These are phyloP conservation scores for Augochlora pura DNA, from an alignment of 1,140 invertebrate genomes.

Conservation along the genomic window DNA sequence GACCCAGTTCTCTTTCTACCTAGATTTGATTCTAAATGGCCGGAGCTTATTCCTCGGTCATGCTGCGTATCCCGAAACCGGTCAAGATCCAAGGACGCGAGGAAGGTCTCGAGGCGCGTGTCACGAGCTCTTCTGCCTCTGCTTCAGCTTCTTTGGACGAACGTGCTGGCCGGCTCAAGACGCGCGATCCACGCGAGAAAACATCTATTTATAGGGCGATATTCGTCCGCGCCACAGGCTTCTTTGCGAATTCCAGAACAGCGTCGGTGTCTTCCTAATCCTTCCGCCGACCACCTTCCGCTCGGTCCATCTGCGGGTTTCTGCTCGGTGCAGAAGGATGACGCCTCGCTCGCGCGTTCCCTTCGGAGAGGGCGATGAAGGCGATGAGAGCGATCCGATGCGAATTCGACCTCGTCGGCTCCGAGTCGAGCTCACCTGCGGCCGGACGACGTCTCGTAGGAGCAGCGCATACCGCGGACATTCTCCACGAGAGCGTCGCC, in stretches of 20 bases:
- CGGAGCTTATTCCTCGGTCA: not conserved
- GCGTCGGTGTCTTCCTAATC: not conserved
- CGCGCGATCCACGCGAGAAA: slow-evolving; percentile 48
- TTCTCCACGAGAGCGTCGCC: slow-evolving; percentile 42
- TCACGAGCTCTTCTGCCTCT: slow-evolving; percentile 4
- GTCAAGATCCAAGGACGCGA: slow-evolving; percentile 30
- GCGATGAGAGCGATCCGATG: not conserved
- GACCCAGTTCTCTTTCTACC: slow-evolving; percentile 50
- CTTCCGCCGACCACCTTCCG: not conserved
- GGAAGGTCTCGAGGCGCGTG: slow-evolving; percentile 35
- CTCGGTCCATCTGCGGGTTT: not conserved
- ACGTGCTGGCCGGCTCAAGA: slow-evolving; percentile 29
- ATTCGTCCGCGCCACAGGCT: slow-evolving; percentile 11
- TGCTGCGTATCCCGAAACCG: too few relatives aligned
- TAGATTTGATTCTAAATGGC: slow-evolving; percentile 35
- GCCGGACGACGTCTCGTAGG: slow-evolving; percentile 32
- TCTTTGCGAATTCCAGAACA: slow-evolving; percentile 46
- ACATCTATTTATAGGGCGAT: slow-evolving; percentile 58
- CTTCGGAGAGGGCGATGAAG: too few relatives aligned
- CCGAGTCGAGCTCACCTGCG: slow-evolving; percentile 39
- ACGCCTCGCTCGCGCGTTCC: not conserved
- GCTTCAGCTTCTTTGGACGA: not conserved
- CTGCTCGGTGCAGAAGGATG: not conserved
- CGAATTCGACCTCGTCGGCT: slow-evolving; percentile 45
- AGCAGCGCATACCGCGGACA: slow-evolving; percentile 55